Evolutionary conservation across 2,888 invertebrate species (phyloP).

Genomic region (Nomada goodeniana): DNA sequence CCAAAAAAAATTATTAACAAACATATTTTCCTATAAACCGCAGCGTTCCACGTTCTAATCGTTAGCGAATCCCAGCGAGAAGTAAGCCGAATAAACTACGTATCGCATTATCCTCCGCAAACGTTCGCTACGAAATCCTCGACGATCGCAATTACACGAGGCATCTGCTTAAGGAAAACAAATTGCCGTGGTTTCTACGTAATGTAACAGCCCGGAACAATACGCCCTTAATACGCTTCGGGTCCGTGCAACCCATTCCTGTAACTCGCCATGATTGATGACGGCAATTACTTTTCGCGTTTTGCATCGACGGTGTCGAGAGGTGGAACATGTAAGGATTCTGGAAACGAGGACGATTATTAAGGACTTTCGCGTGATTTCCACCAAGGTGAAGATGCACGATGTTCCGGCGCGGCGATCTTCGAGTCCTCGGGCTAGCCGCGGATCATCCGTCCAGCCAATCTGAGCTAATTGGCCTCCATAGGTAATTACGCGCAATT

Average conservation of each 20-base stretch:
- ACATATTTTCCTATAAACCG: too few species aligned
- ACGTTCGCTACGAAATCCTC: too few species aligned
- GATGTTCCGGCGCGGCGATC: conserved; percentile 65
- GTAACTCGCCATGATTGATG: conserved; percentile 25
- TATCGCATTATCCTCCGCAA: too few species aligned
- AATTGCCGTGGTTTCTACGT: not conserved
- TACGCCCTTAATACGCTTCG: conserved; percentile 7
- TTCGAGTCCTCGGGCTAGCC: conserved; percentile 72
- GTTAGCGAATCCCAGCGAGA: too few species aligned
- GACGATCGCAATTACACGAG: too few species aligned
- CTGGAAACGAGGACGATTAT: conserved; percentile 60
- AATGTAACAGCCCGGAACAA: conserved; percentile 9
- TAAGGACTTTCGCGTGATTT: conserved; percentile 70
- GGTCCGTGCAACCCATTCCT: not conserved
- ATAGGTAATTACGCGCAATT: conserved; percentile 83
- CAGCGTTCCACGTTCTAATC: too few species aligned
- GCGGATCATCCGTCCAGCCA: conserved; percentile 77
- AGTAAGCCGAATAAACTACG: too few species aligned
- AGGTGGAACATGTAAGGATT: conserved; percentile 22
- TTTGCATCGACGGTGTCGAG: conserved; percentile 7
- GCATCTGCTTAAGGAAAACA: too few species aligned
- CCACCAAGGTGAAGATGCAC: conserved; percentile 63
- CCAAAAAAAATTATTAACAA: too few species aligned
- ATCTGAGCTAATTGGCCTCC: conserved; percentile 82
- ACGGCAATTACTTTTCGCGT: conserved; percentile 33